These are phyloP conservation scores for Cataglyphis cursor DNA, from an alignment of 2,888 invertebrate species.

Conservation along the genomic window DNA sequence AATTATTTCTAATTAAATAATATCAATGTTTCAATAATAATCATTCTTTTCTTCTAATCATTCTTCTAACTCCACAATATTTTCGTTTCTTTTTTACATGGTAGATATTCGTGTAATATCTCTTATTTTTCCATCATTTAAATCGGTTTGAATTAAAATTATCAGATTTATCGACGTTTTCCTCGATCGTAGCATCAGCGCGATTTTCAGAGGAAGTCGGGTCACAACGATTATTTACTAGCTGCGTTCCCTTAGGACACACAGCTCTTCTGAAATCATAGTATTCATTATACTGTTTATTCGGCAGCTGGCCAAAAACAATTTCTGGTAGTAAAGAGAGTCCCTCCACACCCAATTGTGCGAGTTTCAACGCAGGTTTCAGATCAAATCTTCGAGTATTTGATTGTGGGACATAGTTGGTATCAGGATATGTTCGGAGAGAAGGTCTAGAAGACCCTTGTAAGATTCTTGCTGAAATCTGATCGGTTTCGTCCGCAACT, in stretches of 20 bases:
- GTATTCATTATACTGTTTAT: not conserved
- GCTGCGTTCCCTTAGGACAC: not conserved
- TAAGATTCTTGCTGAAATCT: not conserved
- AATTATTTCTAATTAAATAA: constrained; percentile 19
- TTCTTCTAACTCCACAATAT: not conserved
- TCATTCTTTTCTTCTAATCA: not conserved
- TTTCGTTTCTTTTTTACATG: not conserved
- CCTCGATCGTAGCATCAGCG: not conserved
- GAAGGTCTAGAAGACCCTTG: not conserved
- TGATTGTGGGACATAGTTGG: not conserved
- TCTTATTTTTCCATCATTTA: not conserved
- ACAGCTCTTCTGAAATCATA: not conserved
- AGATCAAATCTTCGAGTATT: not conserved
- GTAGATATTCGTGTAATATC: not conserved
- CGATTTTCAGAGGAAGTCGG: not conserved
- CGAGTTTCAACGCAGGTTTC: not conserved
- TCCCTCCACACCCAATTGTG: not conserved
- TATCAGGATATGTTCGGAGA: not conserved
- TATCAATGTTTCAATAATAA: not conserved
- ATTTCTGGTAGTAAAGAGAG: not conserved
- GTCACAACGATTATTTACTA: not conserved
- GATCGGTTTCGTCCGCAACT: not conserved
- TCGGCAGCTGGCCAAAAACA: not conserved
- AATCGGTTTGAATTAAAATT: not conserved
- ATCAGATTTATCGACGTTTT: not conserved